Conservation (phyloP, 2,113 vertebrate species). For the Hoplias malabaricus region DNA sequence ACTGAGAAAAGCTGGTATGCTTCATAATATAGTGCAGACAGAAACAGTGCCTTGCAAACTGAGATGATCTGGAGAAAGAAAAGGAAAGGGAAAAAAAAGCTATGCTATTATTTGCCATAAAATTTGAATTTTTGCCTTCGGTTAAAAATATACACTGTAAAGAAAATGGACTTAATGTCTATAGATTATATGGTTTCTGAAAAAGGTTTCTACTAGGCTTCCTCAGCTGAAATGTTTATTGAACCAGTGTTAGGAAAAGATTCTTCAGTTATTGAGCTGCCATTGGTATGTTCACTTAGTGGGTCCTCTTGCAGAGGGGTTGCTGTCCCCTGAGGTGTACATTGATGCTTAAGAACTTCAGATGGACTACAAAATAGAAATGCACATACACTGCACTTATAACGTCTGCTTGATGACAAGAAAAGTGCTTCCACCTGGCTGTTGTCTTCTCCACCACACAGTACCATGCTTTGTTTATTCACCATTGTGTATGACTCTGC, state of each 20-base stretch:
- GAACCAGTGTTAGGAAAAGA: background rate
- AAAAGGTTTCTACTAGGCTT: background rate
- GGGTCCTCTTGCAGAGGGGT: conserved; percentile 73
- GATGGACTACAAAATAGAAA: conserved; percentile 80
- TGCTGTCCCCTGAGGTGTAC: conserved; percentile 38
- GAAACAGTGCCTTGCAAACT: background rate
- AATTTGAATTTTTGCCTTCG: background rate
- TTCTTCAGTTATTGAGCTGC: background rate
- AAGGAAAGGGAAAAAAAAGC: background rate
- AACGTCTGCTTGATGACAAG: conserved; percentile 81
- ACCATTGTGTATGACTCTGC: conserved; percentile 84
- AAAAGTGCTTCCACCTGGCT: conserved; percentile 85
- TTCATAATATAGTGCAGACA: background rate
- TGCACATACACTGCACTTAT: conserved; percentile 86
- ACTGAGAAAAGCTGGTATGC: background rate
- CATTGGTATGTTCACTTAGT: conserved; percentile 56
- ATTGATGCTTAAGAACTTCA: conserved; percentile 85
- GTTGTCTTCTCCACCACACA: conserved; percentile 83
- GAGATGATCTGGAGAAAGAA: background rate
- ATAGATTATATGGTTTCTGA: too few relatives aligned
- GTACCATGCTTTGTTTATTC: conserved; percentile 83
- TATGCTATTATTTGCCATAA: background rate
- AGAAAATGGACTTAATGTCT: background rate
- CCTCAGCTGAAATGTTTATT: background rate
- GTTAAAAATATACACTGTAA: background rate